These are phyloP conservation scores for Yponomeuta sedellus DNA, from an alignment of 2,888 invertebrate species.

Conservation along the genomic window DNA sequence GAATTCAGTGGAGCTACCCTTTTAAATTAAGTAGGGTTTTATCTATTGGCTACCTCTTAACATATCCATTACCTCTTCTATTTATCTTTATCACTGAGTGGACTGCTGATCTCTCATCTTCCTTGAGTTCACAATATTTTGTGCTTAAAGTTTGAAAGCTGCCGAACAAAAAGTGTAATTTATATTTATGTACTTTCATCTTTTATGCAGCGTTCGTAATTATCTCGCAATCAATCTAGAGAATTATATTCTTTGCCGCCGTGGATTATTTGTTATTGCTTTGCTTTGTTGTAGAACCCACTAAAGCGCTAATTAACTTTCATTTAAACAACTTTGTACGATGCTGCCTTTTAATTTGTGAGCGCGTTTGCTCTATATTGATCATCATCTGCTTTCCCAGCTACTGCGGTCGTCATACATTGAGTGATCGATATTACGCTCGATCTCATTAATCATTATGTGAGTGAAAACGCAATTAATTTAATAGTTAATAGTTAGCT, in stretches of 20 bases:
- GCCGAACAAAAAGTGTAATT: conserved; percentile 1
- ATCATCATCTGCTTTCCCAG: not conserved
- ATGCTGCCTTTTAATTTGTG: not conserved
- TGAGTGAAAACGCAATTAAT: not conserved
- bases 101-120: too few species aligned
- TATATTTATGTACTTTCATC: not conserved
- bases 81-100: too few species aligned
- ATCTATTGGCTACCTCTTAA: too few species aligned
- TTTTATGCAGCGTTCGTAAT: conserved; percentile 3
- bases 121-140: not conserved
- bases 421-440: not conserved
- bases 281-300: not conserved
- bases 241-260: not conserved
- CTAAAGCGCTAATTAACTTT: not conserved
- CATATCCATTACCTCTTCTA: too few species aligned
- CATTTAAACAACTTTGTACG: not conserved
- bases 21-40: too few species aligned
- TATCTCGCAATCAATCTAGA: not conserved
- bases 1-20: too few species aligned
- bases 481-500: not conserved
- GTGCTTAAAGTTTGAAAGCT: not conserved
- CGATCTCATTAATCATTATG: conserved; percentile 1
- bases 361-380: not conserved
- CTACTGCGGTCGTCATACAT: not conserved
- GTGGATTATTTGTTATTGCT: not conserved